Conservation (phyloP, 2,888 invertebrate genomes). For the Habroteleia sp. region DNA sequence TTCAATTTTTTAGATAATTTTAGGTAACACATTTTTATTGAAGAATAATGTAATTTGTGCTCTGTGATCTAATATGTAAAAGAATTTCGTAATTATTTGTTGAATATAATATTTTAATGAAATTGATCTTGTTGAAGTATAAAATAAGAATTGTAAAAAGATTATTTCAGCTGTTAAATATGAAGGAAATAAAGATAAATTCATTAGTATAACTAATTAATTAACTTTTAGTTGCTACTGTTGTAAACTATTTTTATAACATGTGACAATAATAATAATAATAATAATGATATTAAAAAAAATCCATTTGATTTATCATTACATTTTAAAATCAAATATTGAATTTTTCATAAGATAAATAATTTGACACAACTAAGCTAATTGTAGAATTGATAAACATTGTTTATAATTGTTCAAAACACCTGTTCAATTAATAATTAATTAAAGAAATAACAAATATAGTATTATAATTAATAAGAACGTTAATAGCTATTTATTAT, state of each 20-base stretch:
- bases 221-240: constrained; percentile 5
- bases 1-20: constrained; percentile 22
- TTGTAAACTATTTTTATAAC: constrained; percentile 30
- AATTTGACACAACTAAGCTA: constrained; percentile 9
- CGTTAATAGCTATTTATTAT: constrained; percentile 14
- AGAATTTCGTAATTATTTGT: constrained; percentile 23
- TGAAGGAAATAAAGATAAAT: constrained; percentile 1
- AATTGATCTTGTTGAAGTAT: no score
- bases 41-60: constrained; percentile 17
- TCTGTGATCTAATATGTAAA: constrained; percentile 4
- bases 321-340: constrained; percentile 8
- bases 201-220: not conserved
- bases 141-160: no score
- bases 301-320: constrained; percentile 8
- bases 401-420: constrained; percentile 8
- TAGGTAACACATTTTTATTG: constrained; percentile 22
- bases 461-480: constrained; percentile 23
- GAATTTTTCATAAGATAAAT: constrained; percentile 5
- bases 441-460: constrained; percentile 3
- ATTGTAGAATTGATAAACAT: constrained; percentile 1
- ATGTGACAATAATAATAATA: constrained; percentile 28
- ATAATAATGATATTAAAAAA: constrained; percentile 11
- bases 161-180: no score
- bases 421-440: constrained; percentile 4
- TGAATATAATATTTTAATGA: no score